Evolutionary conservation across 2,797 vertebrate species (phyloP), one percentile per base, ranked within the genome.

Genomic region (Peromyscus eremicus): DNA sequence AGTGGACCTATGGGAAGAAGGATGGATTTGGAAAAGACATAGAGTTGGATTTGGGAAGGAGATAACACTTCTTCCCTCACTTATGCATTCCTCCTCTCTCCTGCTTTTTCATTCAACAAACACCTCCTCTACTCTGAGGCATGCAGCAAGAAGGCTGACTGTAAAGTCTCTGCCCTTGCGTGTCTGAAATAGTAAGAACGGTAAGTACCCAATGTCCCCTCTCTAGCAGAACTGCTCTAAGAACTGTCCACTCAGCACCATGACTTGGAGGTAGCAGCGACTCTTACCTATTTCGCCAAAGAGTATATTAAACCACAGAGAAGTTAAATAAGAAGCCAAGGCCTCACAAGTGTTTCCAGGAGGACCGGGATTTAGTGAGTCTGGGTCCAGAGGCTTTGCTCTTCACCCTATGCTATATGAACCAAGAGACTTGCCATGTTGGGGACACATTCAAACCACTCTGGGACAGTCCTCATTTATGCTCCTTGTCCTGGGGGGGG

Each of bases 41-140:
- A 62, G 46, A 70, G 68, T 77, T 40, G 89, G 79, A n/a, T 94
- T 87, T 84, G 52, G 64, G 93, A 88, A 95, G 83, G 23, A 75
- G 23, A 81, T 32, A 25, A 17, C 73, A n/a, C 43, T 71, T 19
- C 12, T 94, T 92, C 60, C 43, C 92, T 80, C 79, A 27, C 73
- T 86, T 68, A 62, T 37, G 27, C 12, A 37, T 89, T 91, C 34
- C 34, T 82, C 91, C 40, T 89, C 43, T 89, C 64, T 87, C 79
- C 52, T 73, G 73, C 77, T 64, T 87, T 57, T 79, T 87, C 10
- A 75, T 57, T 96, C 70, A 94, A 57, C 25, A 90, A 83, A 66
- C 10, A 43, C 14, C 90, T 76, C 23, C 34, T 89, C 77, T 16
- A 70, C 62, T 49, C 66, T 27, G 82, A 77, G 32, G 71, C 25